Base-by-base conservation (phyloP, 2,888 invertebrate species). In the Cyaniris semiargus region DNA sequence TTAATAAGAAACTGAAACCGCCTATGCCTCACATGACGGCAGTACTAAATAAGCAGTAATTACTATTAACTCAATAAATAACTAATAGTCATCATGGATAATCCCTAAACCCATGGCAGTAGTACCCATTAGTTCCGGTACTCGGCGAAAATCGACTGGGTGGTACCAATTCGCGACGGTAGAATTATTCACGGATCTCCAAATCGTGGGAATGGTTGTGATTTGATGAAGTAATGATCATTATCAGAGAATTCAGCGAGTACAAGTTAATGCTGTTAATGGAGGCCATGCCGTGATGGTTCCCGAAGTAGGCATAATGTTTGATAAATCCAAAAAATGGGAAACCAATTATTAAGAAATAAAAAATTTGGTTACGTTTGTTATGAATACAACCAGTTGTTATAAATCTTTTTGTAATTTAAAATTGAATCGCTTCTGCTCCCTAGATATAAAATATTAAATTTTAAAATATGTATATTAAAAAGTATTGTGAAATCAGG, bases 121-220 rank as follows among this genome's bases (percentile, higher is more conserved):
- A 86, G 90, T 90, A 87, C 90, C 91, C 91, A 91, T 88, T 86
- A 83, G 86, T 88, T 91, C 90, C 90, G 91, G 86, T 80, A 77
- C 81, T 79, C 82, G 77, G 78, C 75, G 78, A 76, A 89, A 88
- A 89, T 85, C 84, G 85, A 80, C 81, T 86, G 88, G 89, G 89
- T 84, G 89, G 89, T 79, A 15, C 66, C 31, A 15, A 66, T 66
- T 66, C 66, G 66, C 31, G 84, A 82, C 84, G 85, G 85, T 85
- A 84, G 78, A 82, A 84, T 82, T 83, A 80, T 80, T 81, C 81
- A 85, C 82, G 82, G 79, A 70, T 80, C 79, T 80, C 80, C 78
- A 84, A 79, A 77, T 80, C 86, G 86, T 89, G 87, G 83, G 87
- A 89, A 87, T 76, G 72, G 31, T 44, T 23, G 34, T 21, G 60